Conservation (phyloP, 2,888 invertebrate genomes). For the Cabera pusaria region DNA sequence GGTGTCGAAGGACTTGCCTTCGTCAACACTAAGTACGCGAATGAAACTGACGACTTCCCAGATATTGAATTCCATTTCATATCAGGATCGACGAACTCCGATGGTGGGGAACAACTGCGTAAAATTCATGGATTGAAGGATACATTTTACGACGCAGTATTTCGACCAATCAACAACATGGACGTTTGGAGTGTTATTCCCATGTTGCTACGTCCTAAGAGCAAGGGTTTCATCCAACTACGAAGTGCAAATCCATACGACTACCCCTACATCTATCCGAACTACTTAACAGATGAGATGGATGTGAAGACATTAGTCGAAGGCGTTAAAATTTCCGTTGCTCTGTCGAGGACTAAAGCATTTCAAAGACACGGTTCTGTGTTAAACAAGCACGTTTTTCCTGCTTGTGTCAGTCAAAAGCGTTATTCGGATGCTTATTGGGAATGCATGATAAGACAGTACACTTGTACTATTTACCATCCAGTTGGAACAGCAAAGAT, state of each 20-base stretch:
- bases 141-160: conserved; percentile 88
- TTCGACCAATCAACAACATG: conserved; percentile 88
- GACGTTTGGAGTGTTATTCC: conserved; percentile 94
- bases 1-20: conserved; percentile 96
- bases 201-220: conserved; percentile 92
- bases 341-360: conserved; percentile 90
- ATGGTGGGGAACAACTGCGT: conserved; percentile 91
- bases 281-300: conserved; percentile 91
- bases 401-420: conserved; percentile 88
- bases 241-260: conserved; percentile 93
- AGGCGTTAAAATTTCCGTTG: conserved; percentile 92
- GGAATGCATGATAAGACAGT: conserved; percentile 94
- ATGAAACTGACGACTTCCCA: conserved; percentile 91
- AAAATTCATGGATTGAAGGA: conserved; percentile 91
- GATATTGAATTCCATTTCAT: conserved; percentile 96
- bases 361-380: conserved; percentile 89
- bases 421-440: conserved; percentile 90
- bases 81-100: conserved; percentile 93
- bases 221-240: conserved; percentile 91
- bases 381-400: conserved; percentile 88
- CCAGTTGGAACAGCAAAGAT: conserved; percentile 95
- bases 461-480: conserved; percentile 93
- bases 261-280: conserved; percentile 95
- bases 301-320: conserved; percentile 92
- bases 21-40: conserved; percentile 93